Conservation (phyloP, 2,113 vertebrate genomes). For the Protomyctophum bolini region DNA sequence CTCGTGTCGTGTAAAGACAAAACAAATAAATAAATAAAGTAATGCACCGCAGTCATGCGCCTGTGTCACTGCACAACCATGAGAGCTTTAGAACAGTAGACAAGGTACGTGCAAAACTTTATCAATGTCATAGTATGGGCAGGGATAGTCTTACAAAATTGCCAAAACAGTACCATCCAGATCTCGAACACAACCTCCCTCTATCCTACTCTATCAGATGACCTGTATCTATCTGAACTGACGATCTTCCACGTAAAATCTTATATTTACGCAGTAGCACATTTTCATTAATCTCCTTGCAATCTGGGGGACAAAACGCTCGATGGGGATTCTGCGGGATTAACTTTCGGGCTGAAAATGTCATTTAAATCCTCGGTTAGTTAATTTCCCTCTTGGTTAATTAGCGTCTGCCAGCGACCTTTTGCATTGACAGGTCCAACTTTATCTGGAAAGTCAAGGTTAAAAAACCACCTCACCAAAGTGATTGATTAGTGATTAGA, state of each 20-base stretch:
- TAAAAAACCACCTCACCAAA: slow-evolving; percentile 72
- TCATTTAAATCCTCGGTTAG: slow-evolving; percentile 76
- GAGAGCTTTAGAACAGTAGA: slow-evolving; percentile 27
- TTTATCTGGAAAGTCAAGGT: slow-evolving; percentile 83
- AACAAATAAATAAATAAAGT: too few relatives aligned
- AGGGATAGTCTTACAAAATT: not conserved
- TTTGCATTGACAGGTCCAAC: slow-evolving; percentile 79
- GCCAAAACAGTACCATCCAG: not conserved
- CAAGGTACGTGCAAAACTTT: slow-evolving; percentile 35
- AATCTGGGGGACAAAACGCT: slow-evolving; percentile 46
- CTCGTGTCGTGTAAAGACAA: slow-evolving; percentile 63
- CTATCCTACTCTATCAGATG: slow-evolving; percentile 14
- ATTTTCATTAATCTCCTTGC: slow-evolving; percentile 58
- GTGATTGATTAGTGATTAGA: slow-evolving; percentile 78
- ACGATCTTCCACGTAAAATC: slow-evolving; percentile 41
- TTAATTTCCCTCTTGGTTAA: slow-evolving; percentile 88
- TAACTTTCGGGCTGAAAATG: slow-evolving; percentile 72
- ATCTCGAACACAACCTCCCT: slow-evolving; percentile 3
- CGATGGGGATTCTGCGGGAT: slow-evolving; percentile 58
- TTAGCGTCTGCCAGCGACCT: slow-evolving; percentile 83
- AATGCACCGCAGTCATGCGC: slow-evolving; percentile 13
- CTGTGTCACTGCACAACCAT: not conserved
- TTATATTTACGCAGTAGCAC: slow-evolving; percentile 47
- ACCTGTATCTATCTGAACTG: slow-evolving; percentile 28
- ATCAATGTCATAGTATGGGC: slow-evolving; percentile 17